These are phyloP conservation scores for Esperia sulphurella DNA, from an alignment of 2,888 invertebrate species.

Conservation along the genomic window DNA sequence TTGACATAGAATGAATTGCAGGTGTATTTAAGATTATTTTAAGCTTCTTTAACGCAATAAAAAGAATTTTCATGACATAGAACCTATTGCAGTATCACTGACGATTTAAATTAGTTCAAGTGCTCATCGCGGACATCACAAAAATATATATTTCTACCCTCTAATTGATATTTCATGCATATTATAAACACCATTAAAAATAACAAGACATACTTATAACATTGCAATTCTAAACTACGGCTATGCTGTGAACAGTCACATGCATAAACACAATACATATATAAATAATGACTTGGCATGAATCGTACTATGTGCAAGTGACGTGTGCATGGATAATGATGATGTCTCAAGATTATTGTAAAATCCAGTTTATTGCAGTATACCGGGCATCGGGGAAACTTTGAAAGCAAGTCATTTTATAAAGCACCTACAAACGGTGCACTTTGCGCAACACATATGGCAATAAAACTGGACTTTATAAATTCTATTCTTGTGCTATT, in stretches of 20 bases:
- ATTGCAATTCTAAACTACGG: background rate
- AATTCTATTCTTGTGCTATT: background rate
- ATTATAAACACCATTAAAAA: background rate
- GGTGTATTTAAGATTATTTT: too few species aligned
- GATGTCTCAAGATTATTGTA: conserved; percentile 11
- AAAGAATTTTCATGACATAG: too few species aligned
- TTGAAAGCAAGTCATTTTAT: conserved; percentile 5
- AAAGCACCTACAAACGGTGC: conserved; percentile 3
- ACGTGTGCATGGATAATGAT: conserved; percentile 6
- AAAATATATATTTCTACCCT: background rate
- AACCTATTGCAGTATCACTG: too few species aligned
- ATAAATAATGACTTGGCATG: background rate
- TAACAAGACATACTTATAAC: background rate
- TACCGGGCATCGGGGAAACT: background rate
- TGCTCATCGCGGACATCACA: too few species aligned
- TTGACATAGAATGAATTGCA: too few species aligned
- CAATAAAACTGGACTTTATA: conserved; percentile 6
- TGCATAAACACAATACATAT: background rate
- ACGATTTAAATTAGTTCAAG: too few species aligned
- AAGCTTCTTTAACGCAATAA: too few species aligned
- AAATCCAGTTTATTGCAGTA: conserved; percentile 3
- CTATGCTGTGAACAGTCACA: background rate
- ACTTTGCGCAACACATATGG: conserved; percentile 7
- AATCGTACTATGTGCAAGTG: background rate
- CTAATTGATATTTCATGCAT: background rate